These are phyloP conservation scores for Caenorhabditis sp. DNA, from an alignment of 2,888 invertebrate species.

Conservation along the genomic window DNA sequence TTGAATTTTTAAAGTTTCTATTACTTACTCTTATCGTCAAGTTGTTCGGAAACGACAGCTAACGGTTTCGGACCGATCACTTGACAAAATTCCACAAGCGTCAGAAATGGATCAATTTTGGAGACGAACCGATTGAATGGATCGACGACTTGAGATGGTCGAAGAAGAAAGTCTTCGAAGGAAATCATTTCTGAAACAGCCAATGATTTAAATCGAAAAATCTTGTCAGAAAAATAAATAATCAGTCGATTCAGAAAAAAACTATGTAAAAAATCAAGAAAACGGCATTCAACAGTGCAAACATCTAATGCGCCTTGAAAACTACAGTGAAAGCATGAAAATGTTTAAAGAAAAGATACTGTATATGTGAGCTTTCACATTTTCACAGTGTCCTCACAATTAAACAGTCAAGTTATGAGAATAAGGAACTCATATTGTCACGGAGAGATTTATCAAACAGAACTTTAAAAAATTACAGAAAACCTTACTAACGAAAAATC, in stretches of 20 bases:
- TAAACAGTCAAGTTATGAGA: too few relatives aligned
- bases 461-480: too few relatives aligned
- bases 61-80: constrained; percentile 78
- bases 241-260: too few relatives aligned
- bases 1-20: background rate
- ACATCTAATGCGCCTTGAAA: constrained; percentile 16
- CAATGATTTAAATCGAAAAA: background rate
- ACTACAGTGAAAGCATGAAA: constrained; percentile 1
- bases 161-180: constrained; percentile 65
- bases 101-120: constrained; percentile 71
- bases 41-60: constrained; percentile 59
- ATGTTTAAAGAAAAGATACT: too few relatives aligned
- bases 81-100: constrained; percentile 81
- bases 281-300: background rate
- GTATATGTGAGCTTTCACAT: too few relatives aligned
- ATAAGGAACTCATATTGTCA: too few relatives aligned
- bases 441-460: too few relatives aligned
- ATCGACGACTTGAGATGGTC: constrained; percentile 66
- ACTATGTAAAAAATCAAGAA: background rate
- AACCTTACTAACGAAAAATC: background rate
- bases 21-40: constrained; percentile 43
- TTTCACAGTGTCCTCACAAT: too few relatives aligned
- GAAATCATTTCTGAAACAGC: constrained; percentile 62
- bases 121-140: constrained; percentile 71
- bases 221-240: background rate